These are phyloP conservation scores for Ptychoptera contaminata DNA, from an alignment of 2,888 invertebrate genomes.

Conservation along the genomic window DNA sequence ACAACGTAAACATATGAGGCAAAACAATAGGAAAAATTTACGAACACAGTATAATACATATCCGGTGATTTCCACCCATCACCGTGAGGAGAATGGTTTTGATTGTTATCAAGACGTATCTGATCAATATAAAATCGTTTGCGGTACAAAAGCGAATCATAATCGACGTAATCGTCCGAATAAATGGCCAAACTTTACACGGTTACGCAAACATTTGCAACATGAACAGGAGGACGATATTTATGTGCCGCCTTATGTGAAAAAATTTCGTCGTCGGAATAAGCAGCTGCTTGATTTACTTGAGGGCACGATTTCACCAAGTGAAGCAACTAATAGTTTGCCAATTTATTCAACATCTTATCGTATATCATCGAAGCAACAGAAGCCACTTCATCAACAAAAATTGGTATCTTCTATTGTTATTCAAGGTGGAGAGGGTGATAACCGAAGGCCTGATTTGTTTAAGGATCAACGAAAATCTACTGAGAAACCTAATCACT, in stretches of 20 bases:
- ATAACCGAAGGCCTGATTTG: conserved; percentile 13
- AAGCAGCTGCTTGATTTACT: conserved; percentile 26
- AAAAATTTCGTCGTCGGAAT: conserved; percentile 27
- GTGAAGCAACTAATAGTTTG: too few species aligned
- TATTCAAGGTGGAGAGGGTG: background rate
- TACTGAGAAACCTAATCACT: conserved; percentile 11
- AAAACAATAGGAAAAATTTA: too few species aligned
- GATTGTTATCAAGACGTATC: too few species aligned
- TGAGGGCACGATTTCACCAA: conserved; percentile 24
- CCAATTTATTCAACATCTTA: too few species aligned
- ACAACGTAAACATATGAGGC: too few species aligned
- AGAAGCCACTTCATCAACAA: background rate
- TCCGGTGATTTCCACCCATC: too few species aligned
- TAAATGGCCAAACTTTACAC: conserved; percentile 28
- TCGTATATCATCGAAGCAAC: background rate
- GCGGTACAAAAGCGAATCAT: too few species aligned
- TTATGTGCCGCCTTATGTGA: conserved; percentile 27
- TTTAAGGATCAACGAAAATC: conserved; percentile 20
- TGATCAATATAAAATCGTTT: too few species aligned
- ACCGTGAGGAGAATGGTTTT: too few species aligned
- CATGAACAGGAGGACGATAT: conserved; percentile 19
- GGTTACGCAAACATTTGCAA: conserved; percentile 23
- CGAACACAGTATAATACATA: too few species aligned
- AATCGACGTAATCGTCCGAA: conserved; percentile 19
- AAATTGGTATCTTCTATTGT: background rate